Evolutionary conservation across 2,113 vertebrate species (phyloP).

Genomic region (Poeciliopsis prolifica): DNA sequence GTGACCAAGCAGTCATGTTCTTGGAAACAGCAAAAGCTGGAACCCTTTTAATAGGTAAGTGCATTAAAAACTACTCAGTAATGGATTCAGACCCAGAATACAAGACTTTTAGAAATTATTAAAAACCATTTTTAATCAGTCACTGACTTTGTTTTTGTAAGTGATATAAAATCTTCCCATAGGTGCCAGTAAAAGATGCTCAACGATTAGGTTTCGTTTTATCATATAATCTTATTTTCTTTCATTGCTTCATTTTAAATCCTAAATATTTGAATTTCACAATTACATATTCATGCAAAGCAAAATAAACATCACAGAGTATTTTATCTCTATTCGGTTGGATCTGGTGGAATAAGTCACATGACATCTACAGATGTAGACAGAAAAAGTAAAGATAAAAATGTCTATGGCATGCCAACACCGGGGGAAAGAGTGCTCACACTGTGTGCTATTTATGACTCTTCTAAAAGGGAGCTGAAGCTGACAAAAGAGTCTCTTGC

Average conservation of each 20-base stretch:
- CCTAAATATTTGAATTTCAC: not conserved
- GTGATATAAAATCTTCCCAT: no score
- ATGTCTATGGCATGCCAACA: slow-evolving; percentile 22
- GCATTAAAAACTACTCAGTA: not conserved
- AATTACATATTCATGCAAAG: not conserved
- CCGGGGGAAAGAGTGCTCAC: slow-evolving; percentile 24
- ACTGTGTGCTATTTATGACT: slow-evolving; percentile 45
- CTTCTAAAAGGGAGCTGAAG: slow-evolving; percentile 31
- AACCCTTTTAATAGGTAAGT: not conserved
- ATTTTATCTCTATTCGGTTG: not conserved
- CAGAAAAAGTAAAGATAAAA: slow-evolving; percentile 19
- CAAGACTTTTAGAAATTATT: no score
- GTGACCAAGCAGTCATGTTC: no score
- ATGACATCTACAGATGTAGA: not conserved
- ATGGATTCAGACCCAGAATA: not conserved
- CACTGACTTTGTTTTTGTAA: no score
- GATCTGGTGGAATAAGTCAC: not conserved
- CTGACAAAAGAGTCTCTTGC: slow-evolving; percentile 58
- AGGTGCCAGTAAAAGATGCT: not conserved
- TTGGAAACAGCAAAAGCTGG: no score
- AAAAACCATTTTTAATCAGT: no score
- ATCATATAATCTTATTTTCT: not conserved
- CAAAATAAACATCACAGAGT: not conserved
- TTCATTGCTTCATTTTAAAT: not conserved
- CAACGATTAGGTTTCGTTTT: not conserved